Conservation (phyloP, 2,797 vertebrate genomes). For the Pangasius krempfi region DNA sequence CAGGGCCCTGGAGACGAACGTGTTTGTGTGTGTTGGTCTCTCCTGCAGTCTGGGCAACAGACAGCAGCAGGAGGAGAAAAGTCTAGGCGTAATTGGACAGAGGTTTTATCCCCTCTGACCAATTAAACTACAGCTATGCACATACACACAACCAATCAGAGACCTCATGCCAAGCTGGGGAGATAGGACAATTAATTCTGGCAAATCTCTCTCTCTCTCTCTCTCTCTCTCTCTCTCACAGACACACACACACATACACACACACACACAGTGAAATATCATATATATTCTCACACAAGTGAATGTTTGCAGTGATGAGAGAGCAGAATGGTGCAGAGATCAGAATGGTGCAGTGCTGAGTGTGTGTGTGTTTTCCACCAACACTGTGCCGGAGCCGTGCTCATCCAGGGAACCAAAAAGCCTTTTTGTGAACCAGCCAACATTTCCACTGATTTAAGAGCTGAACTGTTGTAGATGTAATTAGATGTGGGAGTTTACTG, state of each 20-base stretch:
- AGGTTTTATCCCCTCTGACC: constrained; percentile 53
- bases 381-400: neutral
- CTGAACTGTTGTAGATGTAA: constrained; percentile 31
- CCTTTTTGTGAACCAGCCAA: constrained; percentile 34
- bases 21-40: constrained; percentile 31
- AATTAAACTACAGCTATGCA: constrained; percentile 48
- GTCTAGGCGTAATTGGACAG: constrained; percentile 50
- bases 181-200: constrained; percentile 44
- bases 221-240: too few relatives aligned
- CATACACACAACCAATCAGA: constrained; percentile 52
- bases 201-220: neutral
- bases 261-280: neutral
- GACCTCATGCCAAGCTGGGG: constrained; percentile 39
- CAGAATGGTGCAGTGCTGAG: constrained; percentile 7
- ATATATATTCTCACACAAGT: neutral
- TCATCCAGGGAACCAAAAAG: constrained; percentile 23
- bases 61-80: constrained; percentile 33
- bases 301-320: constrained; percentile 17
- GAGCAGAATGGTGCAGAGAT: constrained; percentile 15
- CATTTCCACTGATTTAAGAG: constrained; percentile 33
- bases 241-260: neutral
- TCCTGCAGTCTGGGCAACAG: constrained; percentile 42
- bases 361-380: neutral
- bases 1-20: constrained; percentile 15
- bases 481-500: constrained; percentile 33